Percentiles rank a stretch among this genome's conserved stretches.
These are phyloP conservation scores for Geococcyx californianus DNA, from an alignment of 2,113 vertebrate genomes.

Conservation along the genomic window DNA sequence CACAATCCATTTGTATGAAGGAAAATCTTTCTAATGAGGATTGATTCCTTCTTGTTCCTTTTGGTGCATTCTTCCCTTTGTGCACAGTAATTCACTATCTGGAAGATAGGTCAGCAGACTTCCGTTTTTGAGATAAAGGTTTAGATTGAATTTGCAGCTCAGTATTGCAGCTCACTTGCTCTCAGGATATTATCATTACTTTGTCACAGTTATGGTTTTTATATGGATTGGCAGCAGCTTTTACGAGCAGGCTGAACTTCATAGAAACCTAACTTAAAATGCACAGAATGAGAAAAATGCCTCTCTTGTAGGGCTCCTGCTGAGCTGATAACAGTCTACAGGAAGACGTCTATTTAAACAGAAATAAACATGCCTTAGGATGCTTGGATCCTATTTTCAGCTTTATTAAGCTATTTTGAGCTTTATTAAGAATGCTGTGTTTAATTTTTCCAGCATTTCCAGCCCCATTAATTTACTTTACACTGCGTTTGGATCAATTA, in stretches of 20 bases:
- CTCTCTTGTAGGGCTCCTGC: slow-evolving; percentile 42
- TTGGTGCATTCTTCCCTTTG: neutral
- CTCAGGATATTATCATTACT: neutral
- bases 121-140: neutral
- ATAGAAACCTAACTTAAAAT: slow-evolving; percentile 50
- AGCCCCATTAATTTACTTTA: slow-evolving; percentile 62
- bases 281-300: slow-evolving; percentile 50
- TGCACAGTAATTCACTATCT: neutral
- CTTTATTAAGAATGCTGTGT: slow-evolving; percentile 73
- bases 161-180: neutral
- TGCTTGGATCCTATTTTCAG: slow-evolving; percentile 62
- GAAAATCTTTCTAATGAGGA: neutral
- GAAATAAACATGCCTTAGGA: slow-evolving; percentile 68
- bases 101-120: neutral
- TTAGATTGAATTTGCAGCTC: slow-evolving; percentile 31
- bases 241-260: slow-evolving; percentile 53
- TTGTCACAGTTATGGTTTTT: slow-evolving; percentile 38
- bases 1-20: neutral
- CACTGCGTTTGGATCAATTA: slow-evolving; percentile 61
- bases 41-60: neutral
- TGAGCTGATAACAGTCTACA: slow-evolving; percentile 66
- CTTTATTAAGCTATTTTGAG: slow-evolving; percentile 74
- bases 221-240: slow-evolving; percentile 48
- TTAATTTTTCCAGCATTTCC: slow-evolving; percentile 67
- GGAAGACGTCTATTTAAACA: slow-evolving; percentile 73